Percentiles rank a stretch among this genome's conserved stretches.
Conservation (phyloP, 2,113 vertebrate species). For the Burhinus oedicnemus region DNA sequence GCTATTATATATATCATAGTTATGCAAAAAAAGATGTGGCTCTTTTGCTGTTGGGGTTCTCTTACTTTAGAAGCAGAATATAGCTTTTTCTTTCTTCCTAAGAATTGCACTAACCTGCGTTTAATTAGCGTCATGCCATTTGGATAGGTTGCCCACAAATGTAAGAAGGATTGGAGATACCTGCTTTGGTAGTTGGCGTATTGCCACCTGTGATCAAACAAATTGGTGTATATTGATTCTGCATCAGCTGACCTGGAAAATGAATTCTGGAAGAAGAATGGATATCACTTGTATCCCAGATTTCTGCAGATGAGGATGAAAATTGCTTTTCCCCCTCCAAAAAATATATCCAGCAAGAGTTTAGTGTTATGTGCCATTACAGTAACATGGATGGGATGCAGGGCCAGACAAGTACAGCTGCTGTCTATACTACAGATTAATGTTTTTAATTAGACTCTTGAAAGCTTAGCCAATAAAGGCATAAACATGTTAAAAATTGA, state of each 20-base stretch:
- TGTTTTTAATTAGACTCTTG: constrained; percentile 44
- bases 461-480: constrained; percentile 16
- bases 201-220: not conserved
- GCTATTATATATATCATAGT: not conserved
- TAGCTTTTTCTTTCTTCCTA: not conserved
- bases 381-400: not conserved
- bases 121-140: not conserved
- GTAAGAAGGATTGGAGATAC: not conserved
- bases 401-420: constrained; percentile 13
- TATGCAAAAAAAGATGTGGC: not conserved
- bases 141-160: not conserved
- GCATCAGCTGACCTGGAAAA: not conserved
- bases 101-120: not conserved
- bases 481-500: constrained; percentile 29
- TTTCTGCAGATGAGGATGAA: not conserved
- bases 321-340: not conserved
- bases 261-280: not conserved
- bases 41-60: not conserved
- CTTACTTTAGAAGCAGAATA: not conserved
- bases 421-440: constrained; percentile 28
- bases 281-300: not conserved
- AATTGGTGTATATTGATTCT: not conserved
- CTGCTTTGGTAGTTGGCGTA: not conserved
- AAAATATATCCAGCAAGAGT: not conserved
- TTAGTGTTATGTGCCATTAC: not conserved